Percentiles rank a stretch among this genome's conserved stretches.
Conservation (phyloP, 2,888 invertebrate genomes). For the Drosophila nigritarsus region DNA sequence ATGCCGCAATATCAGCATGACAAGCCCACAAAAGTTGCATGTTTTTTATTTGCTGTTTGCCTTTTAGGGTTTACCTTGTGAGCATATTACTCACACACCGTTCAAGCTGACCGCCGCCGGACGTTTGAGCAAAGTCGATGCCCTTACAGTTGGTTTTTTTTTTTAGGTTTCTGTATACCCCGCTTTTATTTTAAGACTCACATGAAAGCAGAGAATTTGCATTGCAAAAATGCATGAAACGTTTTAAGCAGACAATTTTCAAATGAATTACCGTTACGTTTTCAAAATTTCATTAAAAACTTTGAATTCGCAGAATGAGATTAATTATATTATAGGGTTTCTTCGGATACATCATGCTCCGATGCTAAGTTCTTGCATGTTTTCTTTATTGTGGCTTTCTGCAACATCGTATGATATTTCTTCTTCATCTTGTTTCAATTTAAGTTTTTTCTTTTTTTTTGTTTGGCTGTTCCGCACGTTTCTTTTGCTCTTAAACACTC, state of each 20-base stretch:
- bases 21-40: slow-evolving; percentile 14
- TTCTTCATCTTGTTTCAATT: slow-evolving; percentile 18
- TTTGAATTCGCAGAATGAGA: neutral
- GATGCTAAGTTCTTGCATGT: slow-evolving; percentile 25
- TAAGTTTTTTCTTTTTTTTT: slow-evolving; percentile 14
- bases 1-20: slow-evolving; percentile 17
- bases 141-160: slow-evolving; percentile 39
- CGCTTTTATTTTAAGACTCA: neutral
- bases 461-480: slow-evolving; percentile 51
- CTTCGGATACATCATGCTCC: slow-evolving; percentile 2
- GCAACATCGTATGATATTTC: slow-evolving; percentile 76
- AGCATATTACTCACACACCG: slow-evolving; percentile 8
- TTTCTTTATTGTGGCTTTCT: slow-evolving; percentile 53
- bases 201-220: neutral
- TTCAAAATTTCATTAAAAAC: neutral
- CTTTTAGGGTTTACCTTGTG: slow-evolving; percentile 28
- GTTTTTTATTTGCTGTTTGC: neutral
- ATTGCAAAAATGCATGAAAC: neutral
- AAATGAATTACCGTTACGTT: neutral
- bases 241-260: neutral
- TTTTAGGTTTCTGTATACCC: slow-evolving; percentile 9
- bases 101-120: slow-evolving; percentile 22
- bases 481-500: slow-evolving; percentile 52
- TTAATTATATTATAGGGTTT: slow-evolving; percentile 15
- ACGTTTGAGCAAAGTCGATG: slow-evolving; percentile 28